Conservation (phyloP, 1,140 invertebrate species). For the Drosophila jambulina region DNA sequence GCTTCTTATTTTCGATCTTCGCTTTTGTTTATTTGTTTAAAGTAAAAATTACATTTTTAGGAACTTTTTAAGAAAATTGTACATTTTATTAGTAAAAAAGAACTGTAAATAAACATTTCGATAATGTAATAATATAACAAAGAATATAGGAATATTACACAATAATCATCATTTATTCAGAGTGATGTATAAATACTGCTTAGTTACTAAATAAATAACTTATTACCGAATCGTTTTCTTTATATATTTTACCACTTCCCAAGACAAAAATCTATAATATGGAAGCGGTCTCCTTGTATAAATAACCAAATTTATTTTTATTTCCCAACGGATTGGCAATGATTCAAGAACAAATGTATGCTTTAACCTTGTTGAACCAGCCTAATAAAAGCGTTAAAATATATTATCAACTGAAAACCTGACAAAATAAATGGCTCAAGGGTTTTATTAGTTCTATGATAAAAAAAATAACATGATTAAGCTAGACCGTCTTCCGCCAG, state of each 20-base stretch:
- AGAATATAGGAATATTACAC: conserved; percentile 76
- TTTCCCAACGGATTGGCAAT: neutral
- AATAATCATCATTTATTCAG: conserved; percentile 71
- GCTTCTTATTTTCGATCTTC: conserved; percentile 38
- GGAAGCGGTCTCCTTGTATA: neutral
- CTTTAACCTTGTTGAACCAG: neutral
- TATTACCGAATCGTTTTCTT: conserved; percentile 67
- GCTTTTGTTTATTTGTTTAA: conserved; percentile 73
- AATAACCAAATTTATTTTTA: neutral
- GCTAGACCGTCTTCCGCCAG: neutral
- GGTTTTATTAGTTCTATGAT: neutral
- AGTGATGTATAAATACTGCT: conserved; percentile 75
- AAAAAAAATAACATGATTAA: neutral
- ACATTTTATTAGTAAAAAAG: conserved; percentile 76
- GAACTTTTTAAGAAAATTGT: conserved; percentile 79
- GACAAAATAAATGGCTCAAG: neutral
- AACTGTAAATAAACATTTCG: conserved; percentile 83
- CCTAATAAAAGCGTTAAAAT: neutral
- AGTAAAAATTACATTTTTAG: conserved; percentile 64
- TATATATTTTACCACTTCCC: neutral
- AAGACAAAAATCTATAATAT: neutral
- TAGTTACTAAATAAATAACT: conserved; percentile 83
- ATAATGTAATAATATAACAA: conserved; percentile 75
- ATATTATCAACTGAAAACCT: neutral
- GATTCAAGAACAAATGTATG: neutral